Percentiles rank a stretch among this genome's conserved stretches.
Conservation (phyloP, 2,797 vertebrate genomes). For the Gallirallus australis region DNA sequence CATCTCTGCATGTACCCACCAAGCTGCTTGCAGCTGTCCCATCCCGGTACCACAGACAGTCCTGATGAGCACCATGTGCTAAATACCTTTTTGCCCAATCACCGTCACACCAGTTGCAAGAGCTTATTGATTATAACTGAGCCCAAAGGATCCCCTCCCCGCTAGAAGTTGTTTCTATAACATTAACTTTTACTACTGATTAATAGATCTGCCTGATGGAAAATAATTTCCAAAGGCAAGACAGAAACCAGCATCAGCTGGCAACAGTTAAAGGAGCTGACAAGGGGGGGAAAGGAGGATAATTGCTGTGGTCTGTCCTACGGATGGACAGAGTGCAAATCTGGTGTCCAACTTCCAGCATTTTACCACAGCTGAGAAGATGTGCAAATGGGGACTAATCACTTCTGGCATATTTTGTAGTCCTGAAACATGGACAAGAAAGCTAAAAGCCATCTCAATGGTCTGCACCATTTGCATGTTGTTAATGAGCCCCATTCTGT, state of each 20-base stretch:
- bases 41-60: background rate
- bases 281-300: background rate
- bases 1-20: background rate
- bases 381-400: background rate
- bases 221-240: background rate
- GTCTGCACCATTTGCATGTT: background rate
- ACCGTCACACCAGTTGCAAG: background rate
- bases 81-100: background rate
- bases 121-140: background rate
- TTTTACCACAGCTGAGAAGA: background rate
- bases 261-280: background rate
- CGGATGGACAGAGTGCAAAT: background rate
- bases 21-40: background rate
- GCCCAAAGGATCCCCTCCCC: background rate
- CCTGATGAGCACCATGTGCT: background rate
- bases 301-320: background rate
- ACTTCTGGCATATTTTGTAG: background rate
- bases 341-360: background rate
- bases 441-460: background rate
- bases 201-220: background rate
- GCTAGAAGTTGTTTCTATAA: background rate
- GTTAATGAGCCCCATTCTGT: background rate
- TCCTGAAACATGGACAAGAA: background rate
- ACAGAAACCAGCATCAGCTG: background rate
- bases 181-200: background rate